Conservation (phyloP, 2,888 invertebrate species). For the Drosophila helvetica region DNA sequence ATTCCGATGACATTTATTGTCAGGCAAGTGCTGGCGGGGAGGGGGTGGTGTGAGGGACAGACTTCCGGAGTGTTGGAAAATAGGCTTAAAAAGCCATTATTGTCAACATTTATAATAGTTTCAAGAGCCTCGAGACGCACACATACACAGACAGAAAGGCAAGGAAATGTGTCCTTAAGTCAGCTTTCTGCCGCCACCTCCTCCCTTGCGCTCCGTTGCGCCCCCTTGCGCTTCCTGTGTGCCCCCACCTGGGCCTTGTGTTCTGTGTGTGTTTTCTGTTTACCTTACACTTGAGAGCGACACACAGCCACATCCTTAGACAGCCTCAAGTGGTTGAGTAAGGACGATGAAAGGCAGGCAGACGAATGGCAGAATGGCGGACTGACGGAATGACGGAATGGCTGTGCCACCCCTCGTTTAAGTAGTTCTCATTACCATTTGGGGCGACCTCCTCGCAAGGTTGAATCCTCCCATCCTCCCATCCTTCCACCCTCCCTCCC, state of each 20-base stretch:
- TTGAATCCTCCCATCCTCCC: constrained; percentile 1
- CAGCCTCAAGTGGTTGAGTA: constrained; percentile 64
- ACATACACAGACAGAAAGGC: not conserved
- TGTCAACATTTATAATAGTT: constrained; percentile 80
- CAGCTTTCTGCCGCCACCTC: constrained; percentile 14
- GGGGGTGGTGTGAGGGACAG: not conserved
- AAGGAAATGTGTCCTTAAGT: constrained; percentile 39
- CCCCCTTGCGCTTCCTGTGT: too few relatives aligned
- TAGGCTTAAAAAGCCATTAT: constrained; percentile 80
- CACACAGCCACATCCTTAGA: constrained; percentile 38
- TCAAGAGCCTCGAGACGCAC: constrained; percentile 45
- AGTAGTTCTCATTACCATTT: constrained; percentile 63
- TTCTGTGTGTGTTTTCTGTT: constrained; percentile 64
- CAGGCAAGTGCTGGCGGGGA: constrained; percentile 21
- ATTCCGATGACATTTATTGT: constrained; percentile 77
- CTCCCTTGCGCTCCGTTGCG: constrained; percentile 10
- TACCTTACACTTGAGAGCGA: constrained; percentile 71
- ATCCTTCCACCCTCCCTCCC: not conserved
- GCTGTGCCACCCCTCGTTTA: constrained; percentile 45
- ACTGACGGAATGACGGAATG: not conserved
- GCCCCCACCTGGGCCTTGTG: constrained; percentile 29
- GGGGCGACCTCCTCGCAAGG: constrained; percentile 15
- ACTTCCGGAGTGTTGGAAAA: constrained; percentile 53
- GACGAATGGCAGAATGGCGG: not conserved
- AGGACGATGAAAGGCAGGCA: constrained; percentile 29